Evolutionary conservation across 2,888 invertebrate genomes (phyloP).

Genomic region (Phytoseiulus persimilis): DNA sequence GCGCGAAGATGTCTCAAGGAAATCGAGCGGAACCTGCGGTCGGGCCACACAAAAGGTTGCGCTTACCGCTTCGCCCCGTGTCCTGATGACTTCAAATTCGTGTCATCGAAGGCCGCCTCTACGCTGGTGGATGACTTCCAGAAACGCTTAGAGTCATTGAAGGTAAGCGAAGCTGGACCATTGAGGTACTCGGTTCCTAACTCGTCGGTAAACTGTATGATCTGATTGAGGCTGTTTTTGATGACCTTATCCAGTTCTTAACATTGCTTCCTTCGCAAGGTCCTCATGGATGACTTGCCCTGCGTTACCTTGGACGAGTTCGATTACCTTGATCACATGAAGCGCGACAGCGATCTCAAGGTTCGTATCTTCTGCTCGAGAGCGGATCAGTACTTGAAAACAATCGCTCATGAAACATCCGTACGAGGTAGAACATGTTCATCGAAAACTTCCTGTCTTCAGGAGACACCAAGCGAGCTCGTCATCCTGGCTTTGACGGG

Average conservation of each 20-base stretch:
- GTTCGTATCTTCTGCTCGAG: background rate
- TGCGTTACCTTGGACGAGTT: conserved; percentile 31
- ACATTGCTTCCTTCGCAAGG: background rate
- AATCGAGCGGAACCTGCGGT: conserved; percentile 16
- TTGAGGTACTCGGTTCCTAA: too few species aligned
- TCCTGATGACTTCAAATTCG: conserved; percentile 20
- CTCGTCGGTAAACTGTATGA: too few species aligned
- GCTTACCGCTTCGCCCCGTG: conserved; percentile 16
- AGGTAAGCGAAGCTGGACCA: background rate
- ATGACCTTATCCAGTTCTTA: background rate
- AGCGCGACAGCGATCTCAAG: conserved; percentile 37
- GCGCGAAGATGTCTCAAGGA: conserved; percentile 17
- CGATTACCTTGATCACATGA: conserved; percentile 13
- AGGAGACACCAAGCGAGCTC: conserved; percentile 26
- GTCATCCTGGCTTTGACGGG: conserved; percentile 12
- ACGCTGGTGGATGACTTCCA: background rate
- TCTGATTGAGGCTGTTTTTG: too few species aligned
- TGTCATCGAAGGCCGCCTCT: background rate
- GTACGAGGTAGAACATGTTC: too few species aligned
- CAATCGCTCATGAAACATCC: too few species aligned
- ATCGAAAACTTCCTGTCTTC: background rate
- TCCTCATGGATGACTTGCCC: background rate
- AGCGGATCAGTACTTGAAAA: too few species aligned
- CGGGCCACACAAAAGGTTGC: conserved; percentile 26
- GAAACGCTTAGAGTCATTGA: background rate